A percentile compares a stretch with the other conserved stretches of the same genome.
Evolutionary conservation across 37 sponge, comb jelly and placozoan species (phyloP).

Genomic region (Ephydatia muelleri): DNA sequence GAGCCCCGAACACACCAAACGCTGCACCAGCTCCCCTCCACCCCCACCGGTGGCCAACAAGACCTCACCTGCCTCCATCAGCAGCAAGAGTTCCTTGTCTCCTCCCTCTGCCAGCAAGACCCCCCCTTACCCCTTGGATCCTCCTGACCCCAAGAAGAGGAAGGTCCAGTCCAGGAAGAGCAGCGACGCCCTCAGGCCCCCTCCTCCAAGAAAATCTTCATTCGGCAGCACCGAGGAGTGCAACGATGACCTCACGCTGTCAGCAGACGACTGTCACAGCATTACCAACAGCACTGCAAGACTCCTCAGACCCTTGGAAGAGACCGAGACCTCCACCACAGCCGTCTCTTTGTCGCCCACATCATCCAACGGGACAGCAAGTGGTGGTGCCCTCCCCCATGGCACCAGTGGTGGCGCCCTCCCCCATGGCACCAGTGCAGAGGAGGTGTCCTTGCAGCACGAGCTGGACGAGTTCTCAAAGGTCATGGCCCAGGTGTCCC

Average conservation of each 20-base stretch:
- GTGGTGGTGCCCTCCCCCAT: neutral
- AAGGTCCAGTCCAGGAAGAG: neutral
- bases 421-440: neutral
- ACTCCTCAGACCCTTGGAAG: slow-evolving; percentile 58
- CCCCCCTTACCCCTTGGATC: neutral
- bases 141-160: slow-evolving; percentile 7
- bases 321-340: slow-evolving; percentile 16
- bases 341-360: neutral
- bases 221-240: slow-evolving; percentile 16
- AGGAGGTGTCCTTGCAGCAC: slow-evolving; percentile 7
- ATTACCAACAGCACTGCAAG: slow-evolving; percentile 45
- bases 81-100: slow-evolving; percentile 2
- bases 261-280: slow-evolving; percentile 35
- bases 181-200: neutral
- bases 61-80: slow-evolving; percentile 3
- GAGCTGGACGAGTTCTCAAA: slow-evolving; percentile 62
- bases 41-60: neutral
- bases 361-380: neutral
- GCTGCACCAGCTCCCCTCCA: neutral
- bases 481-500: slow-evolving; percentile 42
- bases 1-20: neutral
- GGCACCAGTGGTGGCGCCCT: no score
- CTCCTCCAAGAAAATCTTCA: slow-evolving; percentile 1
- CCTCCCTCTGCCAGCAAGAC: neutral
- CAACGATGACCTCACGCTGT: slow-evolving; percentile 38